Percentiles rank a stretch among this genome's conserved stretches.
Evolutionary conservation across 2,797 vertebrate species (phyloP).

Genomic region (Ciconia nigra): DNA sequence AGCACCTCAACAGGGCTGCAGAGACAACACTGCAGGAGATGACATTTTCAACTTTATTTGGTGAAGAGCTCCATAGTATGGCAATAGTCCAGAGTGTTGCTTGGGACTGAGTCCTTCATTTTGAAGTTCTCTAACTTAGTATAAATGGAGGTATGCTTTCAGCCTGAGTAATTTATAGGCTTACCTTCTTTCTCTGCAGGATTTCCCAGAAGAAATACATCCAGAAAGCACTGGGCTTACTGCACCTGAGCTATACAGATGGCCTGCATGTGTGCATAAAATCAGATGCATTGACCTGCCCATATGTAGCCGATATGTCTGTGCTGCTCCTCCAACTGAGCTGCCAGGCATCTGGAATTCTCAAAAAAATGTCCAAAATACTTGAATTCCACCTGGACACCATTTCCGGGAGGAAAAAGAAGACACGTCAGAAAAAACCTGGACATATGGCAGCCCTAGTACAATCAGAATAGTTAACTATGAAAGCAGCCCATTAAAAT

Average conservation of each 20-base stretch:
- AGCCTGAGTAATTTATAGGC: neutral
- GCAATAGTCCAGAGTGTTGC: neutral
- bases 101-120: neutral
- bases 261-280: neutral
- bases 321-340: neutral
- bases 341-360: constrained; percentile 43
- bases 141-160: constrained; percentile 17
- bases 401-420: neutral
- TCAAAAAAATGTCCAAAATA: neutral
- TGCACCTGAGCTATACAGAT: constrained; percentile 36
- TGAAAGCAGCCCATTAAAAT: neutral
- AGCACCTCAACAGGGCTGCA: neutral
- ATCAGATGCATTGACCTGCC: constrained; percentile 14
- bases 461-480: neutral
- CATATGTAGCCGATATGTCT: neutral
- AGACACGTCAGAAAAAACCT: neutral
- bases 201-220: neutral
- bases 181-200: neutral
- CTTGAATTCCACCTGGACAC: neutral
- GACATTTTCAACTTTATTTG: neutral
- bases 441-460: neutral
- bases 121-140: neutral
- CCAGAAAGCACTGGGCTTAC: neutral
- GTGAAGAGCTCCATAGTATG: neutral
- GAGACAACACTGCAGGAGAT: neutral